Conservation (phyloP, 2,888 invertebrate species). For the Nipponacmea schrenckii region DNA sequence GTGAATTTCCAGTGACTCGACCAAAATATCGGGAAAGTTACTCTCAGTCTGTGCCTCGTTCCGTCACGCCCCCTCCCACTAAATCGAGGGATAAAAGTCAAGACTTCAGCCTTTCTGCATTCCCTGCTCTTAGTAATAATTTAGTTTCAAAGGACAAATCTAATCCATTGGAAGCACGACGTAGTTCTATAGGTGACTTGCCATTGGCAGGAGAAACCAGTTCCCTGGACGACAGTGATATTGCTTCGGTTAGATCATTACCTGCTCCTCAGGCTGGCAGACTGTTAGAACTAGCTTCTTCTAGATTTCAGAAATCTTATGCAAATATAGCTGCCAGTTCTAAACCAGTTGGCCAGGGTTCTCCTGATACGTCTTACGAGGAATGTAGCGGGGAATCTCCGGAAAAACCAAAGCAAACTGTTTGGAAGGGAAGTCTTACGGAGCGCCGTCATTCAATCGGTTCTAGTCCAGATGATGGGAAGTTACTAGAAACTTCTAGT, state of each 20-base stretch:
- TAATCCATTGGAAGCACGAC: conserved; percentile 41
- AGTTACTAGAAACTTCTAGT: conserved; percentile 28
- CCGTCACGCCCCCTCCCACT: not conserved
- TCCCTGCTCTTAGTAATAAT: conserved; percentile 48
- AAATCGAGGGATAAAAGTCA: conserved; percentile 29
- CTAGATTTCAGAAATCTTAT: conserved; percentile 52
- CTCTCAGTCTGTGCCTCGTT: conserved; percentile 9
- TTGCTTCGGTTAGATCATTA: conserved; percentile 61
- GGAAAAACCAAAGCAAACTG: conserved; percentile 42
- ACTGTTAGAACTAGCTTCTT: conserved; percentile 29
- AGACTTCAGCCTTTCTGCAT: conserved; percentile 60
- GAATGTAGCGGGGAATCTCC: conserved; percentile 15
- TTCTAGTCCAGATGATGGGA: conserved; percentile 52
- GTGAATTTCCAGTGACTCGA: conserved; percentile 9
- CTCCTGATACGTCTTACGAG: not conserved
- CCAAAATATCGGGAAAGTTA: not conserved
- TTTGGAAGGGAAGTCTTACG: conserved; percentile 57
- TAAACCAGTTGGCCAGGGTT: conserved; percentile 27
- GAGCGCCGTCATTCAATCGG: conserved; percentile 60
- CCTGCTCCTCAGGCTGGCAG: conserved; percentile 46
- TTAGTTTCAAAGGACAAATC: conserved; percentile 33
- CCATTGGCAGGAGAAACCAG: conserved; percentile 37
- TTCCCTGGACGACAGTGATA: conserved; percentile 57
- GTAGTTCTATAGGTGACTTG: conserved; percentile 57
- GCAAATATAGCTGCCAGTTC: conserved; percentile 57